These are phyloP conservation scores for Emydoidea blandingii DNA, from an alignment of 2,797 vertebrate genomes.

Conservation along the genomic window DNA sequence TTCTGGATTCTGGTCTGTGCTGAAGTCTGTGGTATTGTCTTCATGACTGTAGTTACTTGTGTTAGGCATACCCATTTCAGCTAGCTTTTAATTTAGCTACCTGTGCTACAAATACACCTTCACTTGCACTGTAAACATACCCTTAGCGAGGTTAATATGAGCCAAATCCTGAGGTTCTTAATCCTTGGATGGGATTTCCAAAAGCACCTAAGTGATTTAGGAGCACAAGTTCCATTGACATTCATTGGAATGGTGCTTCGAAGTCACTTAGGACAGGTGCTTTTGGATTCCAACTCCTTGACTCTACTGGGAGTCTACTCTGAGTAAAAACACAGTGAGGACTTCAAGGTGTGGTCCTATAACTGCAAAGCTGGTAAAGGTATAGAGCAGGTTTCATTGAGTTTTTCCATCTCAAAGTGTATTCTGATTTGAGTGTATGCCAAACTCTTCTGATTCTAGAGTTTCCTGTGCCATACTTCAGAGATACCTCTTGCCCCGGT, in stretches of 20 bases:
- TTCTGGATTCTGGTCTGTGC: not conserved
- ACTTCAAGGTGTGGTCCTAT: not conserved
- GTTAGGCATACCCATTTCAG: no score
- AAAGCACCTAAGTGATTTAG: not conserved
- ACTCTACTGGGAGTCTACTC: not conserved
- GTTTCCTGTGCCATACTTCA: not conserved
- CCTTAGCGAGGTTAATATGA: not conserved
- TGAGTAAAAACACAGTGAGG: not conserved
- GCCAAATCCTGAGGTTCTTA: not conserved
- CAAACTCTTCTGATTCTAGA: not conserved
- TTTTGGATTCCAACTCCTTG: not conserved
- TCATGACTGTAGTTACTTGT: no score
- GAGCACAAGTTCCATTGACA: not conserved
- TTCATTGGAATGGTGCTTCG: not conserved
- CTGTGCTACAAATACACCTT: not conserved
- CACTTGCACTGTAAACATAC: not conserved
- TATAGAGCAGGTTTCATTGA: not conserved
- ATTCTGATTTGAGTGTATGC: not conserved
- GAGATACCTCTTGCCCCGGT: not conserved
- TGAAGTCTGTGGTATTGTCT: no score
- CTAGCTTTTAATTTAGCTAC: no score
- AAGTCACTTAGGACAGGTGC: not conserved
- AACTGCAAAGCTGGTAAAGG: not conserved
- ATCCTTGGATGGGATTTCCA: not conserved
- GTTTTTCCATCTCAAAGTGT: not conserved